Percentiles rank a stretch among this genome's conserved stretches.
These are phyloP conservation scores for Epizoanthus fatuus DNA, from an alignment of 92 coral and sea anemone genomes.

Conservation along the genomic window DNA sequence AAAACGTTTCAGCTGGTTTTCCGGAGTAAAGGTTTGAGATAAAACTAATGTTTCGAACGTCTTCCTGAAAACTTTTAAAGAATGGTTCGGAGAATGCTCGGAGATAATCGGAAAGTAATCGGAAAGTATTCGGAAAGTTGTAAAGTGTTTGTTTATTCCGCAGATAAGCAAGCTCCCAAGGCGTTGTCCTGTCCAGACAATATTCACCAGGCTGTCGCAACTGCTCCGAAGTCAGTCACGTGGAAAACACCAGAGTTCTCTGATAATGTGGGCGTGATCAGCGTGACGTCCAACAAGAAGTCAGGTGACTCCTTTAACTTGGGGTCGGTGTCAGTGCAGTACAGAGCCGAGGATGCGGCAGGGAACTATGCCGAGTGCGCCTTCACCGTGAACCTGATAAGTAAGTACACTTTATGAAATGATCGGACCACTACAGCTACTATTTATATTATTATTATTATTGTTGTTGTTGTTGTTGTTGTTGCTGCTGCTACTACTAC, in stretches of 20 bases:
- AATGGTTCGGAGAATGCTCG: too few relatives aligned
- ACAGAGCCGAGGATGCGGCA: conserved; percentile 72
- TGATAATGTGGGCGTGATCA: conserved; percentile 73
- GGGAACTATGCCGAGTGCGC: conserved; percentile 63
- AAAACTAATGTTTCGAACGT: too few relatives aligned
- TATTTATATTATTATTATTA: neutral
- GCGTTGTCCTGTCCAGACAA: conserved; percentile 65
- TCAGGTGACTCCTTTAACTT: conserved; percentile 60
- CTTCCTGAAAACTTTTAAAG: too few relatives aligned
- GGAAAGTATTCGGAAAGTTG: too few relatives aligned
- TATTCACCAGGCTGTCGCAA: conserved; percentile 40
- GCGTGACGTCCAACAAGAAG: conserved; percentile 61
- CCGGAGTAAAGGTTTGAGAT: too few relatives aligned
- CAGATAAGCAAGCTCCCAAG: conserved; percentile 73
- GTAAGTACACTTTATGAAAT: conserved; percentile 39
- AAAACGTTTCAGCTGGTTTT: too few relatives aligned
- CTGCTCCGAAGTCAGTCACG: conserved; percentile 31
- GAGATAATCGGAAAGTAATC: too few relatives aligned
- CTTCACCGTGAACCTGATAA: conserved; percentile 54
- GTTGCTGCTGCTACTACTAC: neutral
- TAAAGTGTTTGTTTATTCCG: neutral
- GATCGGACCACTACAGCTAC: neutral
- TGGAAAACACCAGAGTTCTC: conserved; percentile 73
- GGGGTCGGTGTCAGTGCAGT: conserved; percentile 55
- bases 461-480: neutral